phyloP scores from a whole-genome alignment of 2,888 invertebrate genomes.

The Aradus depressus region DNA sequence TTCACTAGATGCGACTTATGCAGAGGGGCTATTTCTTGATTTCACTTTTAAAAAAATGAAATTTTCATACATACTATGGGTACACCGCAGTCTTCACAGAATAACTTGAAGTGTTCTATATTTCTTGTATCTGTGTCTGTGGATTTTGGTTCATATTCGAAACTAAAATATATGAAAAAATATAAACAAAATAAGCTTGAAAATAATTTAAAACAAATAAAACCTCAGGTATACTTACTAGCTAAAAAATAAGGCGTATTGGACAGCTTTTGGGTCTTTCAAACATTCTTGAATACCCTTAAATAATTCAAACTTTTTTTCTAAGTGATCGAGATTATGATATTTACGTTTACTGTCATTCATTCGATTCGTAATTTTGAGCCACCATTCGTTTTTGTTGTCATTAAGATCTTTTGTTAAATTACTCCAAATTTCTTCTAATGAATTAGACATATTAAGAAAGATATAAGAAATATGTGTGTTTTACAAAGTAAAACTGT shows the following conservation, averaged over 20 bases:
- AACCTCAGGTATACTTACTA: constrained; percentile 39
- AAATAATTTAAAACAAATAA: neutral
- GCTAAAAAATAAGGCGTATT: constrained; percentile 45
- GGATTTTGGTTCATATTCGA: constrained; percentile 46
- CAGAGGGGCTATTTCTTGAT: no score
- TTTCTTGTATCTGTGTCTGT: constrained; percentile 45
- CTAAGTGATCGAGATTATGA: constrained; percentile 41
- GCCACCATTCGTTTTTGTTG: constrained; percentile 35
- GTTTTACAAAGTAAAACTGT: no score
- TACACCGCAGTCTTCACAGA: constrained; percentile 42
- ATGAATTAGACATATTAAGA: no score
- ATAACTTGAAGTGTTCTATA: constrained; percentile 42
- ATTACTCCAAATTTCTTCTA: constrained; percentile 21
- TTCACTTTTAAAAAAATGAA: constrained; percentile 7
- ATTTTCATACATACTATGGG: constrained; percentile 36
- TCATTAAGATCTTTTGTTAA: constrained; percentile 20
- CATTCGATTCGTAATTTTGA: constrained; percentile 37
- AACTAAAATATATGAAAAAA: constrained; percentile 36
- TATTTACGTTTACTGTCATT: constrained; percentile 40
- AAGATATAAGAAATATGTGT: no score
- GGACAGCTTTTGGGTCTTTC: constrained; percentile 40
- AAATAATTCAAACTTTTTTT: constrained; percentile 40
- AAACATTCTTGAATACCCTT: constrained; percentile 39
- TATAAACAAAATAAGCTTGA: neutral
- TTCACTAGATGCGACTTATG: no score